phyloP scores from a whole-genome alignment of 2,797 vertebrate genomes.

The Hylomyscus alleni region DNA sequence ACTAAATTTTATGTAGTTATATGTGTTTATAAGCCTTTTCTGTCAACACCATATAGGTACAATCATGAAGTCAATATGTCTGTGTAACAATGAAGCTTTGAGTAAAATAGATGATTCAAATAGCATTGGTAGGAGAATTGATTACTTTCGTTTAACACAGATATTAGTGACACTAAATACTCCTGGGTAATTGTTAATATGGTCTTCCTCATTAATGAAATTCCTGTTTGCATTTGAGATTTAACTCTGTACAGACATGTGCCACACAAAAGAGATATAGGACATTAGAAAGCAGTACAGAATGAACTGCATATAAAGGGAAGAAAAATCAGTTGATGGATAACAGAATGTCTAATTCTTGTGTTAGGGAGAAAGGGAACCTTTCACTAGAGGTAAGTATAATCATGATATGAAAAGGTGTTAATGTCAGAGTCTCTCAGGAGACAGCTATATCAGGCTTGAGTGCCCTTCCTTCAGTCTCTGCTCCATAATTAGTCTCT shows the following conservation, averaged over 20 bases:
- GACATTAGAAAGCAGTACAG: background rate
- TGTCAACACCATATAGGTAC: background rate
- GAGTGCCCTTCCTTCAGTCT: no score
- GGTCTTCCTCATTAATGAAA: background rate
- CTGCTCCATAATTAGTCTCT: no score
- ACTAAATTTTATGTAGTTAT: background rate
- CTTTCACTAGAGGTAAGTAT: background rate
- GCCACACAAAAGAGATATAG: background rate
- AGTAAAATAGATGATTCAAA: conserved; percentile 7
- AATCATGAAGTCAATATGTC: background rate
- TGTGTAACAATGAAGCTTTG: background rate
- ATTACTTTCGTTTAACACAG: background rate
- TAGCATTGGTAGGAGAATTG: background rate
- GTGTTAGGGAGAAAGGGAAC: background rate
- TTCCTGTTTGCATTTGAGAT: background rate
- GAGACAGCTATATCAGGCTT: no score
- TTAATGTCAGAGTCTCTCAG: no score
- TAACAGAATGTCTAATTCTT: background rate
- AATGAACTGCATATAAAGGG: background rate
- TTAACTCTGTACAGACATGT: background rate
- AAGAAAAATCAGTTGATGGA: background rate
- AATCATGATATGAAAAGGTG: background rate
- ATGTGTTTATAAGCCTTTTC: background rate
- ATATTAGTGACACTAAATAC: background rate
- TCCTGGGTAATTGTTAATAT: background rate